phyloP scores from a whole-genome alignment of 92 coral and sea anemone genomes.

The Parazoanthus swiftii region DNA sequence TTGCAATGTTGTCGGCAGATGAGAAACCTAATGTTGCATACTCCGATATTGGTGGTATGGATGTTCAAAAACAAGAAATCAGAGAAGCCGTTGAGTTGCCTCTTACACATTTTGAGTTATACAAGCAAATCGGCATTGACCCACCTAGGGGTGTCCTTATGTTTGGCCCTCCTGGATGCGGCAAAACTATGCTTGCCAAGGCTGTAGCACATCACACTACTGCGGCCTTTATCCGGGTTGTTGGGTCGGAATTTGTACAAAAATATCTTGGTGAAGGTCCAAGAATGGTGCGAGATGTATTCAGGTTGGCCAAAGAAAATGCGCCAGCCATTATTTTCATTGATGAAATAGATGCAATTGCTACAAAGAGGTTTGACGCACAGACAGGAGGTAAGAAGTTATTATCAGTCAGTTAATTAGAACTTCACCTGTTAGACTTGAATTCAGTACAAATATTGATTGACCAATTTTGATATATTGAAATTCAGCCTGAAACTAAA shows the following conservation, averaged over 20 bases:
- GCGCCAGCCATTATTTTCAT: conserved; percentile 99
- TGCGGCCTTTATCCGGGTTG: conserved; percentile 98
- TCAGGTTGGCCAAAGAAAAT: conserved; percentile 96
- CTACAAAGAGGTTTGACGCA: conserved; percentile 99
- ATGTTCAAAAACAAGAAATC: conserved; percentile 98
- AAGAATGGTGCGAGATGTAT: conserved; percentile 98
- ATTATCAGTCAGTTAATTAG: background rate
- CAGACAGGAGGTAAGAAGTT: conserved; percentile 95
- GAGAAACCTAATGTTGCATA: conserved; percentile 90
- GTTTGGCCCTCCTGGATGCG: conserved; percentile 99
- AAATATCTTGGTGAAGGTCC: conserved; percentile 99
- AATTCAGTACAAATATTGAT: too few relatives aligned
- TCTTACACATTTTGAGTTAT: conserved; percentile 97
- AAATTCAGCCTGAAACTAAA: too few relatives aligned
- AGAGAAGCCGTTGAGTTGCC: conserved; percentile 98
- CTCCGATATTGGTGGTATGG: conserved; percentile 99
- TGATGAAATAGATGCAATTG: conserved; percentile 99
- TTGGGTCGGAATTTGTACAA: conserved; percentile 99
- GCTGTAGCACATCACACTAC: conserved; percentile 99
- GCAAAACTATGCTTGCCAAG: conserved; percentile 99
- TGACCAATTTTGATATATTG: too few relatives aligned
- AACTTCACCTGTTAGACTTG: background rate
- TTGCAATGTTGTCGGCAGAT: conserved; percentile 94
- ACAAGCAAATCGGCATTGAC: conserved; percentile 99
- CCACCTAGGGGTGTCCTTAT: conserved; percentile 98